phyloP scores from a whole-genome alignment of 2,113 vertebrate species.

The Hippocampus zosterae region DNA sequence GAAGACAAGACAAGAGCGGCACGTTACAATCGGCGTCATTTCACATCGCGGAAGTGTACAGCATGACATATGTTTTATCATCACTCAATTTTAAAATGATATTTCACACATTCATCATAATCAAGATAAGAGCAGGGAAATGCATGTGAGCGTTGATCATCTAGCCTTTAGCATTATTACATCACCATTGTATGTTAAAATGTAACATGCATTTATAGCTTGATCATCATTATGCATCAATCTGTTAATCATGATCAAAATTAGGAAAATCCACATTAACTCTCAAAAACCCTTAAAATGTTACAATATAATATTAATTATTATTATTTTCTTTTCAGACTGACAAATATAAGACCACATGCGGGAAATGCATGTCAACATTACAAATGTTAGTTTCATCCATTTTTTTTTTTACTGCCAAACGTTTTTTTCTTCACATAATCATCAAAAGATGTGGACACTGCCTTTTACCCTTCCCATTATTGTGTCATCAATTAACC shows the following conservation, averaged over 20 bases:
- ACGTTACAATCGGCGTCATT: neutral
- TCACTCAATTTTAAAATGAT: neutral
- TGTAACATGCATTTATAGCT: neutral
- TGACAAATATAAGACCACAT: neutral
- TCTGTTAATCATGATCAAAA: no score
- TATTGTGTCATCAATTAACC: neutral
- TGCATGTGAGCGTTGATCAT: neutral
- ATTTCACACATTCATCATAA: neutral
- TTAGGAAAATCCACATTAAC: no score
- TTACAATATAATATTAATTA: no score
- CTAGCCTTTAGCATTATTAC: neutral
- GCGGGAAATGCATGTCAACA: neutral
- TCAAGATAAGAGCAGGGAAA: neutral
- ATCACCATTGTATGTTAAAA: neutral
- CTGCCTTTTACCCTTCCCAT: neutral
- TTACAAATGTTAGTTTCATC: neutral
- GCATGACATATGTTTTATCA: neutral
- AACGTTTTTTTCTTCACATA: neutral
- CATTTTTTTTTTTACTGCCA: neutral
- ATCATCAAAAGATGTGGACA: neutral
- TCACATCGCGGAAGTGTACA: neutral
- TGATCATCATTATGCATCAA: neutral
- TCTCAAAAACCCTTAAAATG: no score
- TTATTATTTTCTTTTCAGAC: no score
- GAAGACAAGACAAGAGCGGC: conserved; percentile 14